Conservation (phyloP, 1,140 invertebrate species). For the Solenopsis fugax region DNA sequence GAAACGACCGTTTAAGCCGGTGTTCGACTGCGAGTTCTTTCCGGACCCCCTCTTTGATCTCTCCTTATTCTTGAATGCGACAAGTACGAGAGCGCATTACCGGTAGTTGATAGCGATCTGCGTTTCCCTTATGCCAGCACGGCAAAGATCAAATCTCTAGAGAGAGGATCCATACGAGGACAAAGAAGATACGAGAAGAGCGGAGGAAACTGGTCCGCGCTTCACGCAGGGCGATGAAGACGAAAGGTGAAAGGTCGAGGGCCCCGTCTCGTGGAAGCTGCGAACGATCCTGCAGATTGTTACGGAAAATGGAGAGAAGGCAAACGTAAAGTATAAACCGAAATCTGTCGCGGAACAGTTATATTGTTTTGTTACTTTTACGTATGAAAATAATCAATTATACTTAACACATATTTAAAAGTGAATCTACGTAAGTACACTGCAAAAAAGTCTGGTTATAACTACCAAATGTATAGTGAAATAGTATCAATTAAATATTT, state of each 20-base stretch:
- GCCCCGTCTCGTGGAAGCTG: slow-evolving; percentile 23
- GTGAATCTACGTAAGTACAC: background rate
- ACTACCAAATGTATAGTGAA: no score
- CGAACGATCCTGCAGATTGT: slow-evolving; percentile 42
- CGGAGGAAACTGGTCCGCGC: slow-evolving; percentile 69
- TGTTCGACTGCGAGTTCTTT: slow-evolving; percentile 63
- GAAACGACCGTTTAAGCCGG: slow-evolving; percentile 80
- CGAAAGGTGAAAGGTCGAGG: slow-evolving; percentile 70
- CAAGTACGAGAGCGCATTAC: slow-evolving; percentile 77
- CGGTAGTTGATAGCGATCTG: slow-evolving; percentile 80
- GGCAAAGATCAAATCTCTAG: slow-evolving; percentile 73
- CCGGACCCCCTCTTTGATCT: slow-evolving; percentile 67
- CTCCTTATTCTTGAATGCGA: slow-evolving; percentile 75
- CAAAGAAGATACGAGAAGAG: slow-evolving; percentile 64
- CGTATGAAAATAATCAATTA: background rate
- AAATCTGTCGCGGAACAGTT: background rate
- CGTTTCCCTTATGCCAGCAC: slow-evolving; percentile 59
- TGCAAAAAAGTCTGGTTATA: no score
- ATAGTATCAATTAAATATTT: no score
- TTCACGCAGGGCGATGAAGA: slow-evolving; percentile 63
- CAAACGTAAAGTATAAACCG: background rate
- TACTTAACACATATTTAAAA: background rate
- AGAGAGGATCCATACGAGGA: slow-evolving; percentile 62
- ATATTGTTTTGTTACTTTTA: background rate
- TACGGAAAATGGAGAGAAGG: slow-evolving; percentile 1